Evolutionary conservation across 2,113 vertebrate species (phyloP).

Genomic region (Protomyctophum bolini): DNA sequence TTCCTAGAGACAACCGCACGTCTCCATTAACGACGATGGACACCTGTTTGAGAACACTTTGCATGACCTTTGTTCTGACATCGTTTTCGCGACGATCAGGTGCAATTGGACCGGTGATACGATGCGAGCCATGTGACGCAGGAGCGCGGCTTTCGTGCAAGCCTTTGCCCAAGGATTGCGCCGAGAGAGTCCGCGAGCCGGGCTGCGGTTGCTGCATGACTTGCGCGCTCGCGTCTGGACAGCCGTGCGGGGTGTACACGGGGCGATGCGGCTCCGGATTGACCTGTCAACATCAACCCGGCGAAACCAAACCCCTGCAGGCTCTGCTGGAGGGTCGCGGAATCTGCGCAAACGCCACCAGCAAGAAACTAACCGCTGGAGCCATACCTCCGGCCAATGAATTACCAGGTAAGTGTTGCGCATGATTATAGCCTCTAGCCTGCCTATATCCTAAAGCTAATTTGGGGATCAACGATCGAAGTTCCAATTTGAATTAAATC

Average conservation of each 20-base stretch:
- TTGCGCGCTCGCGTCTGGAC: conserved; percentile 83
- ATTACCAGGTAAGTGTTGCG: conserved; percentile 75
- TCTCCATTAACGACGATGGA: conserved; percentile 74
- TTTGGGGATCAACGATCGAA: too few relatives aligned
- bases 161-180: conserved; percentile 81
- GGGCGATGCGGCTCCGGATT: conserved; percentile 87
- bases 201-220: conserved; percentile 94
- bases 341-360: conserved; percentile 81
- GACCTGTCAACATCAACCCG: conserved; percentile 81
- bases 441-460: too few relatives aligned
- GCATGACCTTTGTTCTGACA: conserved; percentile 75
- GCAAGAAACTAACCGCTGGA: conserved; percentile 39
- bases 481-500: too few relatives aligned
- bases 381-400: conserved; percentile 62
- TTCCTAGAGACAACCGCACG: conserved; percentile 5
- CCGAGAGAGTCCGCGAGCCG: conserved; percentile 86
- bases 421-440: too few relatives aligned
- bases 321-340: conserved; percentile 90
- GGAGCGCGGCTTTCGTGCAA: conserved; percentile 84
- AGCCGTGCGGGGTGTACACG: conserved; percentile 89
- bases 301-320: conserved; percentile 85
- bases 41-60: conserved; percentile 73
- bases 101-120: conserved; percentile 84
- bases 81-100: conserved; percentile 64
- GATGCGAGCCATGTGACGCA: conserved; percentile 88